Evolutionary conservation across 1,140 invertebrate species (phyloP).

Genomic region (Drosophila hydei): DNA sequence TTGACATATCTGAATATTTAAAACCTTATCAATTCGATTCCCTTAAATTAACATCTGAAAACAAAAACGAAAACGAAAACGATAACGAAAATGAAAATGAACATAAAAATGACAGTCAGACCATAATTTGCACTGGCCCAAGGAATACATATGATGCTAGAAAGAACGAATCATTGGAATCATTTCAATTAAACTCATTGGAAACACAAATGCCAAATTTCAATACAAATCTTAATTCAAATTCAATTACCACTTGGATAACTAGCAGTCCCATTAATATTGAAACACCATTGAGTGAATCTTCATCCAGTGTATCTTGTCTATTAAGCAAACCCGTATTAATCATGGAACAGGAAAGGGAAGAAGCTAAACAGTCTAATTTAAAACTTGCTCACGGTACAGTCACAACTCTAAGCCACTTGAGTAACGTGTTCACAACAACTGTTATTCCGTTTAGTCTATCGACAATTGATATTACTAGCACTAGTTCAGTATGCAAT

Average conservation of each 20-base stretch:
- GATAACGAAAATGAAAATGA: constrained; percentile 10
- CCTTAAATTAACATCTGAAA: constrained; percentile 18
- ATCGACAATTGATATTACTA: constrained; percentile 4
- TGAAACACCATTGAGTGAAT: constrained; percentile 26
- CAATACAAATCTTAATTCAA: constrained; percentile 8
- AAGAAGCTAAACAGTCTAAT: background rate
- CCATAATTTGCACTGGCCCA: constrained; percentile 12
- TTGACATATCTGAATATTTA: constrained; percentile 64
- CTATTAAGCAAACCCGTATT: constrained; percentile 13
- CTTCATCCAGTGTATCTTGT: constrained; percentile 16
- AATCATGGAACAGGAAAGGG: background rate
- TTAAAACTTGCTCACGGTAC: constrained; percentile 31
- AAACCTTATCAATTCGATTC: constrained; percentile 61
- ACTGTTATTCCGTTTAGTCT: constrained; percentile 21
- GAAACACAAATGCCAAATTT: constrained; percentile 21
- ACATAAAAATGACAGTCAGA: background rate
- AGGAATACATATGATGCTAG: constrained; percentile 8
- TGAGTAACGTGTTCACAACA: constrained; percentile 51
- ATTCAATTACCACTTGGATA: constrained; percentile 20
- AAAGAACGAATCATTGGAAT: background rate
- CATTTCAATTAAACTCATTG: constrained; percentile 16
- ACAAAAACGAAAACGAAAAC: background rate
- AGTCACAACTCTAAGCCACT: constrained; percentile 26
- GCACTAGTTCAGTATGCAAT: constrained; percentile 19
- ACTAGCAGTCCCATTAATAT: constrained; percentile 22